Evolutionary conservation across 2,797 vertebrate genomes (phyloP).

Genomic region (Sphenopsis melanotis): DNA sequence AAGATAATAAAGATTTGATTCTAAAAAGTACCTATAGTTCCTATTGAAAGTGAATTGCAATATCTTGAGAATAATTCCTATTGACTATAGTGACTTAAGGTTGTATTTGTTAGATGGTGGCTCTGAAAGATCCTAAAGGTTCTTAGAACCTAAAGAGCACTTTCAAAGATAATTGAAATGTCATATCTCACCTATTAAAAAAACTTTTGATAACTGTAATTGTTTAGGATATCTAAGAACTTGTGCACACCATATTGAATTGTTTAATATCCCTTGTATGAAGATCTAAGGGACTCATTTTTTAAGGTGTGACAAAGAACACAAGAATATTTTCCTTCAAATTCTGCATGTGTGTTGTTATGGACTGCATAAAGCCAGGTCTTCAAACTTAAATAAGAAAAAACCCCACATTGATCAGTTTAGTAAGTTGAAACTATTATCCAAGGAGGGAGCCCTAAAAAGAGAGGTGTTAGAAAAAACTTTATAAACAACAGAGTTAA

Average conservation of each 20-base stretch:
- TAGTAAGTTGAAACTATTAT: neutral
- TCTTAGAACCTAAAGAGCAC: neutral
- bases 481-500: neutral
- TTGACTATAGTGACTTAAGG: neutral
- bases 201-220: neutral
- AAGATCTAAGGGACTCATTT: neutral
- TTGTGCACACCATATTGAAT: neutral
- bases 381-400: neutral
- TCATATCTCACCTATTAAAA: neutral
- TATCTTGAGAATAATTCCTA: neutral
- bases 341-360: neutral
- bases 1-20: neutral
- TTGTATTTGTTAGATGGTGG: neutral
- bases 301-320: neutral
- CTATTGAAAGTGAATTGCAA: neutral
- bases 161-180: neutral
- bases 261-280: neutral
- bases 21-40: neutral
- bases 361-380: neutral
- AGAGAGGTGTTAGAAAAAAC: neutral
- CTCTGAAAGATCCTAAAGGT: neutral
- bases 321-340: neutral
- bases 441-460: neutral
- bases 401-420: rapidly evolving
- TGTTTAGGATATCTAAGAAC: neutral